phyloP scores from a whole-genome alignment of 1,140 invertebrate genomes.

The Bombus sibiricus region DNA sequence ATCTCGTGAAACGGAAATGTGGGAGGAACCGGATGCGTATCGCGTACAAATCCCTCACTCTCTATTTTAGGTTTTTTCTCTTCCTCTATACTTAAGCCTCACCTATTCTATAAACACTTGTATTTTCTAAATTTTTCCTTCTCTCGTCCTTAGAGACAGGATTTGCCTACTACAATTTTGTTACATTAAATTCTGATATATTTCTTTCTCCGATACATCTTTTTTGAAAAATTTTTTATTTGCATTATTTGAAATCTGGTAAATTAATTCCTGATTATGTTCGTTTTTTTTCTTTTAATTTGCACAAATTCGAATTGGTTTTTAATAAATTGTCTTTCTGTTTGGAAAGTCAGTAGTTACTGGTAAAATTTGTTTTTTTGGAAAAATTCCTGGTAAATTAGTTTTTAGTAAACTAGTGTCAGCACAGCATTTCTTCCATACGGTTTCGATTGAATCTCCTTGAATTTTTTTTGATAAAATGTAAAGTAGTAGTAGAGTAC shows the following conservation, averaged over 20 bases:
- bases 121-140: background rate
- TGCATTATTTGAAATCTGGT: too few species aligned
- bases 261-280: too few species aligned
- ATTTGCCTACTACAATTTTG: background rate
- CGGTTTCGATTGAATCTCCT: background rate
- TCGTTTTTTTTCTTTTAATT: background rate
- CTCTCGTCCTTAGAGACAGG: too few species aligned
- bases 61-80: conserved; percentile 34
- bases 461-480: background rate
- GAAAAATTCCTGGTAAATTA: background rate
- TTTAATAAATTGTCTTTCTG: background rate
- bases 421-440: background rate
- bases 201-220: too few species aligned
- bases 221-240: background rate
- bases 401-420: background rate
- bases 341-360: too few species aligned
- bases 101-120: background rate
- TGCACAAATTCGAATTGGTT: background rate
- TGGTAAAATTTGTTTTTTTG: background rate
- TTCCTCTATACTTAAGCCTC: conserved; percentile 9
- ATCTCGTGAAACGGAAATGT: background rate
- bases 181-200: too few species aligned
- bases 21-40: background rate
- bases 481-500: background rate
- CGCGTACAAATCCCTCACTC: conserved; percentile 15